Evolutionary conservation across 2,113 vertebrate genomes (phyloP).

Genomic region (Erythrocercus mccallii): DNA sequence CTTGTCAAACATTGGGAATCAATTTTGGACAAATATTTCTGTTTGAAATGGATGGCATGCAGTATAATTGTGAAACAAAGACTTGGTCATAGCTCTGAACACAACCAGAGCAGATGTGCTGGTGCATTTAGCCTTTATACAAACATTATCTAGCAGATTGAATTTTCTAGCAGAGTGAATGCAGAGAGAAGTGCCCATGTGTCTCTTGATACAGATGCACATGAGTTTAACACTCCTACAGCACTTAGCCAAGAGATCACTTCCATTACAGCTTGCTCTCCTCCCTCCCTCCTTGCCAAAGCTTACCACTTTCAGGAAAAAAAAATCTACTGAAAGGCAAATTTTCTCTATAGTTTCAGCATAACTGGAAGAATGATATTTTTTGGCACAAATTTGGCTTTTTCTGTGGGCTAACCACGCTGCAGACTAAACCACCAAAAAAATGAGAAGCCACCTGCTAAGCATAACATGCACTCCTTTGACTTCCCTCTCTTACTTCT

Average conservation of each 20-base stretch:
- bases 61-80: background rate
- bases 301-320: background rate
- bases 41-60: background rate
- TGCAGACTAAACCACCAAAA: background rate
- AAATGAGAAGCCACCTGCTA: background rate
- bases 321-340: background rate
- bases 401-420: background rate
- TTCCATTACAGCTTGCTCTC: background rate
- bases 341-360: background rate
- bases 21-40: slow-evolving; percentile 29
- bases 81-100: background rate
- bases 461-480: background rate
- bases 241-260: background rate
- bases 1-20: slow-evolving; percentile 33
- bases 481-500: background rate
- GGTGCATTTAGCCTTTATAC: background rate
- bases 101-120: background rate
- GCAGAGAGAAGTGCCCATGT: background rate
- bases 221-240: background rate
- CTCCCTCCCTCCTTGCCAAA: background rate
- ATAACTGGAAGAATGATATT: background rate
- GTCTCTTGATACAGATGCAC: background rate
- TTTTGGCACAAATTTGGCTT: background rate
- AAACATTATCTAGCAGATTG: background rate
- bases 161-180: background rate